Base-by-base conservation (phyloP, 1,140 invertebrate species). In the Eueides isabella region DNA sequence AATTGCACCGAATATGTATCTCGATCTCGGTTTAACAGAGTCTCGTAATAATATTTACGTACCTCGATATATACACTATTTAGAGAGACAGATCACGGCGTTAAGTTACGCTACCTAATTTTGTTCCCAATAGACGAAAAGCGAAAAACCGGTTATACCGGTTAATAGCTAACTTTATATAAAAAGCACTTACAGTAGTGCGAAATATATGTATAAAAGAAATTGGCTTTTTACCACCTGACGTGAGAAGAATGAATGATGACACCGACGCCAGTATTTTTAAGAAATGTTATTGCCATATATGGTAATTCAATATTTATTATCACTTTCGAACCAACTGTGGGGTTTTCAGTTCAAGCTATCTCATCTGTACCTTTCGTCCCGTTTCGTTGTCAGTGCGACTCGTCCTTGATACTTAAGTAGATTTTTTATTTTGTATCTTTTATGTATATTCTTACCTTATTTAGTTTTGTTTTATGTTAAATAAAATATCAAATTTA, bases 361-460 rank as follows among this genome's bases (percentile, higher is more conserved):
- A 12, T 12, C n/a, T n/a, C 19, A 12, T 7, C 19, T 55, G 23
- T 67, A 48, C 35, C 16, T 16, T 44, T 14, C 29, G 26, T 30
- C 35, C 38, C 28, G n/a, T 44, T 44, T 12, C 12, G 35, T 38
- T 16, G 14, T 16, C 35, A 5, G 12, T 16, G 38, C 28, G 44
- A 55, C 1, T 44, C 28, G 65, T 44, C 65, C 38, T 28, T 41
- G 41, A 44, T 67, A 19, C 7, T 44, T 38, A 66, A 41, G 14
- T 55, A 26, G 48, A 55, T 23, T 5, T 26, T 38, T 1, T 55
- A 26, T 1, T 12, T 23, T 26, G 41, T 44, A 19, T 44, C 19
- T 44, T 44, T n/a, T n/a, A n/a, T 23, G 7, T 19, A 19, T 7
- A 2, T 19, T 23, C n/a, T 55, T 55, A 26, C 23, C 23, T 55